Percentiles rank a stretch among this genome's conserved stretches.
Conservation (phyloP, 2,888 invertebrate genomes). For the Eretmocerus hayati region DNA sequence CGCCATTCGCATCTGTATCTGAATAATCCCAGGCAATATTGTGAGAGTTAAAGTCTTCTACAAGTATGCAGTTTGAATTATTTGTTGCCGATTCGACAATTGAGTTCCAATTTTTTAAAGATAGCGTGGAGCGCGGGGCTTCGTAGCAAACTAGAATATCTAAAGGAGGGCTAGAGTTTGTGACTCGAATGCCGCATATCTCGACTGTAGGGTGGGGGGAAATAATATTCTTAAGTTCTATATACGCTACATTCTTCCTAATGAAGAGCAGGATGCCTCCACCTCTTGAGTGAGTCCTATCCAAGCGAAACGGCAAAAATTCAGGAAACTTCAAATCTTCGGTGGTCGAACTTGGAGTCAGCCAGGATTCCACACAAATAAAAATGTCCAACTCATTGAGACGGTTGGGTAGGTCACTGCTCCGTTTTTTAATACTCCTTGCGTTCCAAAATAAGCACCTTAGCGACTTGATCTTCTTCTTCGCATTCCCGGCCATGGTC, state of each 20-base stretch:
- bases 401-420: too few relatives aligned
- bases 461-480: too few relatives aligned
- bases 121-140: not conserved
- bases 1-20: constrained; percentile 5
- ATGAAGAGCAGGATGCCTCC: not conserved
- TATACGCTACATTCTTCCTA: not conserved
- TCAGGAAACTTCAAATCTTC: too few relatives aligned
- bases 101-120: not conserved
- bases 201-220: not conserved
- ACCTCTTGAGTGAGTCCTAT: not conserved
- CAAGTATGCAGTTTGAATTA: not conserved
- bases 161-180: not conserved
- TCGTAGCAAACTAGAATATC: constrained; percentile 3
- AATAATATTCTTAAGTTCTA: not conserved
- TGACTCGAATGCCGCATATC: not conserved
- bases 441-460: too few relatives aligned
- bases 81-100: not conserved
- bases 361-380: too few relatives aligned
- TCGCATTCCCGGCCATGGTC: too few relatives aligned
- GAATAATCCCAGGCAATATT: constrained; percentile 7
- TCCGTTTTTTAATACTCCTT: too few relatives aligned
- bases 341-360: too few relatives aligned
- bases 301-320: not conserved
- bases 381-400: too few relatives aligned
- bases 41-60: constrained; percentile 17